Percentiles rank a stretch among this genome's conserved stretches.
phyloP scores from a whole-genome alignment of 2,888 invertebrate genomes.

The Drosophila stalkeri region DNA sequence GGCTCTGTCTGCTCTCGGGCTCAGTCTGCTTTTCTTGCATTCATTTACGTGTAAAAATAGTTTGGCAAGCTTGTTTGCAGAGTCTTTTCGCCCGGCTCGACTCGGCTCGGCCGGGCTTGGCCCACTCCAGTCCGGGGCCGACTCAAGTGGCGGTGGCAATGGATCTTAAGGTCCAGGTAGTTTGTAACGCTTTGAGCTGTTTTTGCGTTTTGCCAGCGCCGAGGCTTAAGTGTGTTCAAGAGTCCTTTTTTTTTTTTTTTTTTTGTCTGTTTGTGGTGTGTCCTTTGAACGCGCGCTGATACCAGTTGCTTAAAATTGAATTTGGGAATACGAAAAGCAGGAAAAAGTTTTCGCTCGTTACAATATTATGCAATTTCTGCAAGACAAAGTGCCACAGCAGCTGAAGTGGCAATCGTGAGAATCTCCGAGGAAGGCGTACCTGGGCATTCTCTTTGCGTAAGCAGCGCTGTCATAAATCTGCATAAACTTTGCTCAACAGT shows the following conservation, averaged over 20 bases:
- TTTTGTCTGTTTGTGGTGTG: constrained; percentile 37
- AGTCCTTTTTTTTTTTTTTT: too few relatives aligned
- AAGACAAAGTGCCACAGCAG: constrained; percentile 15
- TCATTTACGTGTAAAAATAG: constrained; percentile 77
- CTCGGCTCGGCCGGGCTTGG: background rate
- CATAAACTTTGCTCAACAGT: background rate
- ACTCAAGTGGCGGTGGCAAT: constrained; percentile 36
- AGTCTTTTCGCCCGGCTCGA: constrained; percentile 14
- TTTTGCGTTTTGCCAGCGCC: constrained; percentile 25
- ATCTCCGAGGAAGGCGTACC: constrained; percentile 10
- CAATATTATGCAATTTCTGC: constrained; percentile 13
- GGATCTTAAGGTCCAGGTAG: constrained; percentile 43
- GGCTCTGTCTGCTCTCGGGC: background rate
- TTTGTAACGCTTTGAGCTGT: constrained; percentile 47
- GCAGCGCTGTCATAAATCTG: constrained; percentile 6
- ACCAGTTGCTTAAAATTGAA: constrained; percentile 46
- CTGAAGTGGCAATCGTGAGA: constrained; percentile 29
- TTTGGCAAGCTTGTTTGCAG: constrained; percentile 48
- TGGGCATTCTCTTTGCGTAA: background rate
- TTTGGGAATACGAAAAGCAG: constrained; percentile 30
- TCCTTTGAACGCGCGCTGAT: constrained; percentile 16
- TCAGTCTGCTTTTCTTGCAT: constrained; percentile 45
- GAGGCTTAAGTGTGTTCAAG: constrained; percentile 56
- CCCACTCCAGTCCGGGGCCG: background rate
- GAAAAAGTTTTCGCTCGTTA: constrained; percentile 17